Conservation (phyloP, 2,797 vertebrate genomes). For the Tadarida brasiliensis region DNA sequence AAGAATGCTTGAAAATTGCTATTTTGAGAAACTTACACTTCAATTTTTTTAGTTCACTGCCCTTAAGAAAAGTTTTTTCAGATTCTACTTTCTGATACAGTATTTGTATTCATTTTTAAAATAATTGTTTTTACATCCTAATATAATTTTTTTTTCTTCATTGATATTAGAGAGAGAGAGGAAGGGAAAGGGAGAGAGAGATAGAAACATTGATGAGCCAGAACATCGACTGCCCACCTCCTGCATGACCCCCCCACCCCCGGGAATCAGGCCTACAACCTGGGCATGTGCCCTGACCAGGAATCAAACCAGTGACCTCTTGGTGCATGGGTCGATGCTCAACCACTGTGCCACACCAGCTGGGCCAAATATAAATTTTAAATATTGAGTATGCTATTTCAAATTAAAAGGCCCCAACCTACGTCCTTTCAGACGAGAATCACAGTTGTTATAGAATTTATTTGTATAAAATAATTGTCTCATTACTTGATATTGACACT, state of each 20-base stretch:
- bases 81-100: neutral
- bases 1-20: neutral
- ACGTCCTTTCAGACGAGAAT: neutral
- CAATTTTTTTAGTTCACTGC: neutral
- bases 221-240: no score
- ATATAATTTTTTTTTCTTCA: neutral
- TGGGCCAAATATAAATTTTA: no score
- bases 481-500: neutral
- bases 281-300: no score
- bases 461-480: neutral
- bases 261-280: no score
- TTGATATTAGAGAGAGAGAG: no score
- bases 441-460: neutral
- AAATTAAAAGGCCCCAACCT: neutral
- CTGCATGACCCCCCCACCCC: no score
- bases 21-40: neutral
- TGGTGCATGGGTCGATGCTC: no score
- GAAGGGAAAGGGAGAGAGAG: no score
- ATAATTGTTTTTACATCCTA: neutral
- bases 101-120: neutral
- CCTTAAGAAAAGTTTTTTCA: constrained; percentile 10
- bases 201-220: no score
- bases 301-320: no score
- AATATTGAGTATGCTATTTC: neutral
- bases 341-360: no score